Base-by-base conservation (phyloP, 2,888 invertebrate species). In the Dynastes hyllus region DNA sequence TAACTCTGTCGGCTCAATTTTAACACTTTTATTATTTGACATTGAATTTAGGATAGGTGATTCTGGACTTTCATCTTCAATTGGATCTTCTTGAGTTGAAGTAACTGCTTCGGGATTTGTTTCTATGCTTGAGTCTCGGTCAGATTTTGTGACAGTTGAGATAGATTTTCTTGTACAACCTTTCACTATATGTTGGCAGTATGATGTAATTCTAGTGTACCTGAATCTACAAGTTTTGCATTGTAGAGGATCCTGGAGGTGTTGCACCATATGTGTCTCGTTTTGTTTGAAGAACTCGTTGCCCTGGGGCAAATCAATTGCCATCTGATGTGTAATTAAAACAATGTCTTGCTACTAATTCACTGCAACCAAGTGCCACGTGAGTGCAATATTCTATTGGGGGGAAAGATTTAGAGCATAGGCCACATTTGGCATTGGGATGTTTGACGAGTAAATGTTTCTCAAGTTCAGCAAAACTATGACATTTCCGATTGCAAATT, bases 1-100 rank as follows among this genome's bases (percentile, higher is more conserved):
- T 27, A 75, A 50, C 8, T 45, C 73, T 5, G 73, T 75, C 6
- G 61, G 61, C 9, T 75, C 73, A 2, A 75, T 27, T 75, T 75
- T 75, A 27, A 75, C 22, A 6, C 29, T 75, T 45, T 27, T 40
- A 61, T 51, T 45, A 11, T 13, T 50, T 51, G 13, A 22, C 6
- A 13, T n/a, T 8, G 6, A 9, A 63, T 63, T 22, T 8, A 2
- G 5, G 55, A 6, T 58, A 11, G 55, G 55, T 22, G 55, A 22
- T 22, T 58, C 9, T 16, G 9, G 63, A 5, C 2, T 27, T 32
- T 13, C 22, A 22, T 29, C 32, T 8, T 63, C 32, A 9, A 63
- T 4, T 0, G 63, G 63, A 32, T 29, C 63, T 8, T 63, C 63
- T n/a, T 63, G 63, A 1, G 32, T 13, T 4, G 29, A 32, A 4